phyloP scores from a whole-genome alignment of 2,797 vertebrate species.

The Macropodus opercularis region DNA sequence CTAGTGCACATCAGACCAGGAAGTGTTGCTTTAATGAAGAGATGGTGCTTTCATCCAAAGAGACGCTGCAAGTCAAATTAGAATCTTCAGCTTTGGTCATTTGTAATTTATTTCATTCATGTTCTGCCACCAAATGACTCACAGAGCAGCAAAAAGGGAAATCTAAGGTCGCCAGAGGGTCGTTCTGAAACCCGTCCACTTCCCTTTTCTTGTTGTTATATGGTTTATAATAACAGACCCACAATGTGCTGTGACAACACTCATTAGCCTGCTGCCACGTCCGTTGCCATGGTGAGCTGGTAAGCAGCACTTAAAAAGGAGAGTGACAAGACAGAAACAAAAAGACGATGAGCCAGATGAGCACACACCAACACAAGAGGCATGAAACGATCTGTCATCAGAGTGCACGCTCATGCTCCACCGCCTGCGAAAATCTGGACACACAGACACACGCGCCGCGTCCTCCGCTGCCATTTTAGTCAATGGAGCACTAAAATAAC shows the following conservation, averaged over 20 bases:
- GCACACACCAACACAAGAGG: conserved; percentile 60
- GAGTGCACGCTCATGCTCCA: conserved; percentile 77
- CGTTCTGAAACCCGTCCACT: conserved; percentile 25
- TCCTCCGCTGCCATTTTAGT: conserved; percentile 36
- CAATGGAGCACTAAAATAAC: conserved; percentile 61
- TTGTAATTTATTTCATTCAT: conserved; percentile 13
- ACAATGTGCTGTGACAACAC: conserved; percentile 59
- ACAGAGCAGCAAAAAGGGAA: background rate
- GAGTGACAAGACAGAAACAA: conserved; percentile 72
- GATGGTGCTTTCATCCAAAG: background rate
- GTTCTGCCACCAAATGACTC: conserved; percentile 5
- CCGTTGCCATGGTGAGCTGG: conserved; percentile 90
- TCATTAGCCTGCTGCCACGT: conserved; percentile 71
- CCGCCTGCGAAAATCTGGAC: conserved; percentile 33
- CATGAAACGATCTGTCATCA: conserved; percentile 83
- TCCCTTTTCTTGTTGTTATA: conserved; percentile 38
- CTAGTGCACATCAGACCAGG: background rate
- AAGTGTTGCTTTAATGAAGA: background rate
- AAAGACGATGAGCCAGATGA: conserved; percentile 55
- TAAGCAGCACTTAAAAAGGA: conserved; percentile 77
- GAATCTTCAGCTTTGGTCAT: background rate
- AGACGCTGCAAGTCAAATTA: background rate
- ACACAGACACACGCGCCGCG: conserved; percentile 6
- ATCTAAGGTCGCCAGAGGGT: conserved; percentile 32
- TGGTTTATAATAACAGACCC: conserved; percentile 54